Percentiles rank a stretch among this genome's conserved stretches.
These are phyloP conservation scores for Dendrolimus houi DNA, from an alignment of 2,888 invertebrate genomes.

Conservation along the genomic window DNA sequence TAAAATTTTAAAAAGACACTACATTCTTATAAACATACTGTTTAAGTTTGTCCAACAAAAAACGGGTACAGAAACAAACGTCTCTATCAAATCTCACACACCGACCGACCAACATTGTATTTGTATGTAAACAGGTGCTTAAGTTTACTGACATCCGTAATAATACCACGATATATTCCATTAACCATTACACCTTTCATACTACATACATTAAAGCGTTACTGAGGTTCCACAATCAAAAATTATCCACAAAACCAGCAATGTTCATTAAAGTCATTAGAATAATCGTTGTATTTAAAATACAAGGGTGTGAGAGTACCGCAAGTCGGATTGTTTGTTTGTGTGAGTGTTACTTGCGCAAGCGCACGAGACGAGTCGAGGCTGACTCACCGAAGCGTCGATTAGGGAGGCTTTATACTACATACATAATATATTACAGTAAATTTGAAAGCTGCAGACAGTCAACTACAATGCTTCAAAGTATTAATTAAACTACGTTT, in stretches of 20 bases:
- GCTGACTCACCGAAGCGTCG: constrained; percentile 52
- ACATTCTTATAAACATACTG: constrained; percentile 23
- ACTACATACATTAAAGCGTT: constrained; percentile 16
- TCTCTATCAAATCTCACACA: constrained; percentile 62
- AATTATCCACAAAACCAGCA: constrained; percentile 10
- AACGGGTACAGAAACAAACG: constrained; percentile 27
- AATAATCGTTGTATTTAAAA: constrained; percentile 14
- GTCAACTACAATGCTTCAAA: too few species aligned
- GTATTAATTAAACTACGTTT: too few species aligned
- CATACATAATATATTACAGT: neutral
- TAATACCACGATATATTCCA: constrained; percentile 28
- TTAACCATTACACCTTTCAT: constrained; percentile 5
- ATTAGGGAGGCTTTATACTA: constrained; percentile 35
- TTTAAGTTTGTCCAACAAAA: constrained; percentile 43
- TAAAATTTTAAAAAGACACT: constrained; percentile 6
- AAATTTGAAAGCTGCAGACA: too few species aligned
- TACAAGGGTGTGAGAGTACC: constrained; percentile 24
- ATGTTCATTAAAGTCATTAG: constrained; percentile 16
- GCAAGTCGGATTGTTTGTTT: constrained; percentile 25
- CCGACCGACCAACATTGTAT: constrained; percentile 38
- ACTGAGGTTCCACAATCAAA: neutral
- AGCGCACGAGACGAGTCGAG: constrained; percentile 44
- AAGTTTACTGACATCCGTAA: constrained; percentile 63
- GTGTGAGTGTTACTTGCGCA: constrained; percentile 45
- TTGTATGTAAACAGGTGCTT: constrained; percentile 65